phyloP scores from a whole-genome alignment of 2,113 vertebrate genomes.

The Pycnonotus jocosus region DNA sequence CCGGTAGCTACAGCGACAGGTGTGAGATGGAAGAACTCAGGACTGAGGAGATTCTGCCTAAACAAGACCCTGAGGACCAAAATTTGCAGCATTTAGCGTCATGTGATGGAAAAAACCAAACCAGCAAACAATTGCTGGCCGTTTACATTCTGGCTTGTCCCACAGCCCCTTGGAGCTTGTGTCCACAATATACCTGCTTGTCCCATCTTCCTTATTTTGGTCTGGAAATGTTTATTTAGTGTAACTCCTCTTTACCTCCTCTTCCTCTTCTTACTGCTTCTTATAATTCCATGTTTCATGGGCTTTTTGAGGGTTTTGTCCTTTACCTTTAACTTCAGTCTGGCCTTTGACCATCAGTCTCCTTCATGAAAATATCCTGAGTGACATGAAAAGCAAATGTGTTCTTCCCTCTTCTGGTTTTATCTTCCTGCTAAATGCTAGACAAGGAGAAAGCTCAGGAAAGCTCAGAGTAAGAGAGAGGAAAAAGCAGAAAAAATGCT shows the following conservation, averaged over 20 bases:
- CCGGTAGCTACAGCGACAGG: neutral
- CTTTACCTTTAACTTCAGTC: neutral
- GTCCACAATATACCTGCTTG: neutral
- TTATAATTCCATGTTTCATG: neutral
- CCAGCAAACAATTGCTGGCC: neutral
- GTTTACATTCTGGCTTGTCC: neutral
- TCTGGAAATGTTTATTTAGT: neutral
- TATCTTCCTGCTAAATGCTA: neutral
- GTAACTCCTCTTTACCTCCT: neutral
- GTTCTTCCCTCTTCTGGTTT: neutral
- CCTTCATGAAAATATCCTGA: neutral
- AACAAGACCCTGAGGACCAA: neutral
- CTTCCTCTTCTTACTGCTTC: neutral
- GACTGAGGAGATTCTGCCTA: neutral
- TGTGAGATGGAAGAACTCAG: neutral
- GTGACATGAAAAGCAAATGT: neutral
- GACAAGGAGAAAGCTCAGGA: neutral
- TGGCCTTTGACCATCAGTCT: neutral
- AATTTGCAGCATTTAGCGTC: neutral
- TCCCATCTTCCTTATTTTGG: neutral
- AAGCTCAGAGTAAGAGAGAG: neutral
- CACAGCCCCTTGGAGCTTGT: neutral
- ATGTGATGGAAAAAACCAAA: neutral
- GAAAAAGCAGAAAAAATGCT: neutral
- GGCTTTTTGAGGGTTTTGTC: neutral